A percentile compares a stretch with the other conserved stretches of the same genome.
Evolutionary conservation across 2,113 vertebrate genomes (phyloP).

Genomic region (Hippocampus zosterae): DNA sequence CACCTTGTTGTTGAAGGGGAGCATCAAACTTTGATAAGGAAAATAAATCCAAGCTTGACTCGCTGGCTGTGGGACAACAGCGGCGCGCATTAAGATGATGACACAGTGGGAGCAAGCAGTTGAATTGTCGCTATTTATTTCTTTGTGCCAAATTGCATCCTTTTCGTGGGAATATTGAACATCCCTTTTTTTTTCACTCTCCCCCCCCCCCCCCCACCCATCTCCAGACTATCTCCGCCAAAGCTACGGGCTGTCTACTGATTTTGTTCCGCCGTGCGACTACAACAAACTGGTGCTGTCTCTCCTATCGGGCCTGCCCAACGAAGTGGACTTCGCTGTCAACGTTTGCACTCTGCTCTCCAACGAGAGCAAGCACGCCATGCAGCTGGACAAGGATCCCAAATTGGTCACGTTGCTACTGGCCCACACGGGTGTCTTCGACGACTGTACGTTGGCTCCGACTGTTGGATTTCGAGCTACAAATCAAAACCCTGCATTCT

Average conservation of each 20-base stretch:
- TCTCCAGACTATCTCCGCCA: conserved; percentile 96
- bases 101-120: neutral
- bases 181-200: neutral
- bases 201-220: too few relatives aligned
- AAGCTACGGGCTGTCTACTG: conserved; percentile 96
- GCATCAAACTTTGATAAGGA: conserved; percentile 7
- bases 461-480: neutral
- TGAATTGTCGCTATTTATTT: too few relatives aligned
- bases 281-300: conserved; percentile 99
- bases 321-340: conserved; percentile 99
- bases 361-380: conserved; percentile 98
- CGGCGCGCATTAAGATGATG: neutral
- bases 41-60: conserved; percentile 21
- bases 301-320: conserved; percentile 95
- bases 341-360: conserved; percentile 98
- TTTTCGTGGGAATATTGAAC: neutral
- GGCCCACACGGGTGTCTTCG: conserved; percentile 95
- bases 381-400: conserved; percentile 99
- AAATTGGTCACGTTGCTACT: conserved; percentile 97
- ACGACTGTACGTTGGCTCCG: conserved; percentile 84
- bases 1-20: neutral
- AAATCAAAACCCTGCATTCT: neutral
- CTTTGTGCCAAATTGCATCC: neutral
- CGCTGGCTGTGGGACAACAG: neutral
- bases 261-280: conserved; percentile 92